These are phyloP conservation scores for Mylabris sibirica DNA, from an alignment of 2,888 invertebrate species.

Conservation along the genomic window DNA sequence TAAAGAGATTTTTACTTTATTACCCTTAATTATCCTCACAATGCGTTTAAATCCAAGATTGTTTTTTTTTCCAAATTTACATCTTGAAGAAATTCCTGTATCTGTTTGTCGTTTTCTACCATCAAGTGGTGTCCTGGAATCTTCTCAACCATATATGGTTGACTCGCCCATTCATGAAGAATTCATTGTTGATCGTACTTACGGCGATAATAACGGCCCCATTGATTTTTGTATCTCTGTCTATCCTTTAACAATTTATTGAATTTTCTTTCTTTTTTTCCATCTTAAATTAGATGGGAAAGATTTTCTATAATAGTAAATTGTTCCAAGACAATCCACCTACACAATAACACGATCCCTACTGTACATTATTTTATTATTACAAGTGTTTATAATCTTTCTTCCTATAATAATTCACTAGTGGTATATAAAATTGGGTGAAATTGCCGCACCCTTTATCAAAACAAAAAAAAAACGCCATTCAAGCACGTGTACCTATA, in stretches of 20 bases:
- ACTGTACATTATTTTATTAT: not conserved
- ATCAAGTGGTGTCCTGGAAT: not conserved
- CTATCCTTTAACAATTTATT: not conserved
- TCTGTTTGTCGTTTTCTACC: not conserved
- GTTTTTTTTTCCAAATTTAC: not conserved
- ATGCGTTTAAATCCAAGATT: not conserved
- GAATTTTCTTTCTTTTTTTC: not conserved
- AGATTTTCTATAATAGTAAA: not conserved
- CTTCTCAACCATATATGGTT: constrained; percentile 26
- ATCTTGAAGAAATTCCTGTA: not conserved
- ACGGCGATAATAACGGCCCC: constrained; percentile 27
- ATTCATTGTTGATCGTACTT: constrained; percentile 25
- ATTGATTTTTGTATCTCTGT: constrained; percentile 1
- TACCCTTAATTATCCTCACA: not conserved
- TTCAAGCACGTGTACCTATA: not conserved
- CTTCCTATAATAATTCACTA: not conserved
- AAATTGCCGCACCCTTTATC: constrained; percentile 6
- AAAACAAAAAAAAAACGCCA: not conserved
- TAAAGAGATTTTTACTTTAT: not conserved
- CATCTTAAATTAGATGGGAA: not conserved
- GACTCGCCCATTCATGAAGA: constrained; percentile 28
- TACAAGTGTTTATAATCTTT: not conserved
- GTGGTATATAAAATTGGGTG: not conserved
- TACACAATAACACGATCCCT: not conserved
- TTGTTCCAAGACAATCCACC: constrained; percentile 4